Base-by-base conservation (phyloP, 2,113 vertebrate species). In the Pterocles gutturalis region DNA sequence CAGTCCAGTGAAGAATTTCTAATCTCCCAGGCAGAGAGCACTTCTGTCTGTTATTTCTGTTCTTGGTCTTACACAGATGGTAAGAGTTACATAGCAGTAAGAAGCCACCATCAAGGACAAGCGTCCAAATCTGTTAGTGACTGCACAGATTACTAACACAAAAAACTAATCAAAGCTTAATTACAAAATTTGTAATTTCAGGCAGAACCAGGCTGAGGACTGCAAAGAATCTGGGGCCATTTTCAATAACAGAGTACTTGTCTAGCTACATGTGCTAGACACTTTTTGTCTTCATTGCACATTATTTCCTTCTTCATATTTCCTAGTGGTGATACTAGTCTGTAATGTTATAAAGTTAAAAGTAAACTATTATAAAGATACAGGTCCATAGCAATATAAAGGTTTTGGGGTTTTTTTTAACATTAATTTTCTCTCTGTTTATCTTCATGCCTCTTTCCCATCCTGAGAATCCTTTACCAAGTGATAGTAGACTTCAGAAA, bases 1-100 rank as follows among this genome's bases (percentile, higher is more conserved):
- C 13, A 19, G 51, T 15, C 54, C n/a, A 34, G 31, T 80, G 65
- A 73, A 20, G 46, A 28, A 87, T 73, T 95, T 87, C 41, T 77
- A 41, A 22, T 54, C 25, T 80, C 22, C 10, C 29, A 58, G 21
- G 26, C 13, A 69, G 41, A 33, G 11, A 11, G 0, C 0, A 1
- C 24, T 73, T 89, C 54, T 57, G 19, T 78, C 69, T 89, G 8
- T 49, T 65, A 21, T 31, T 75, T 72, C n/a, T 81, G 16, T 54
- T 88, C 8, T 28, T 83, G 60, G 22, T 75, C 2, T 70, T 66
- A 31, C 2, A 3, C 29, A 54, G 60, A 54, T 70, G 10, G 31
- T 83, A n/a, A 93, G 55, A 61, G 28, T 64, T 61, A 34, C 0
- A 0, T 8, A n/a, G 10, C 45, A 31, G 7, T 53, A 45, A 88